These are phyloP conservation scores for Baccha elongata DNA, from an alignment of 2,888 invertebrate genomes.

Conservation along the genomic window DNA sequence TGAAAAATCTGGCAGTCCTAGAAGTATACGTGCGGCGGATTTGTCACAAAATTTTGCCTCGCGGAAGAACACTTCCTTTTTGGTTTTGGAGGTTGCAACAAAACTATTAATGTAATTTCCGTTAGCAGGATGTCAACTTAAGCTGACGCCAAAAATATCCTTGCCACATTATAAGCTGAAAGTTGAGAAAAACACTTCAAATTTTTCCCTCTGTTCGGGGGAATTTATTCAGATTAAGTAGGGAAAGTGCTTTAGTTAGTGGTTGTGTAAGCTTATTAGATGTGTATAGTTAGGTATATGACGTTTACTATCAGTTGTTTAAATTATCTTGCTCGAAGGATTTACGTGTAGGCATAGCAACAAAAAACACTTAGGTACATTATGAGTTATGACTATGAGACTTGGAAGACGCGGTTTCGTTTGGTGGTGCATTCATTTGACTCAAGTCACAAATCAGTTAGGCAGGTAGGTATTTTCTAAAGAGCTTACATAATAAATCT, in stretches of 20 bases:
- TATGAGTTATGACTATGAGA: too few relatives aligned
- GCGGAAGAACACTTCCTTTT: slow-evolving; percentile 1
- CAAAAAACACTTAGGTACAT: too few relatives aligned
- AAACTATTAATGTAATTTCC: slow-evolving; percentile 5
- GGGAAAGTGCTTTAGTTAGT: slow-evolving; percentile 19
- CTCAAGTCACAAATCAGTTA: too few relatives aligned
- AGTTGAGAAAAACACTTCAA: slow-evolving; percentile 38
- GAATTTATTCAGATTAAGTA: slow-evolving; percentile 16
- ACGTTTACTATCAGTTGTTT: not conserved
- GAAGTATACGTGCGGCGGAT: slow-evolving; percentile 22
- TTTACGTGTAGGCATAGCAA: not conserved
- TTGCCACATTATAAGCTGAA: slow-evolving; percentile 52
- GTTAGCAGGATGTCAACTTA: slow-evolving; percentile 14
- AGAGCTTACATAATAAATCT: too few relatives aligned
- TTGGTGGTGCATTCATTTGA: too few relatives aligned
- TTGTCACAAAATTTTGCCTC: slow-evolving; percentile 28
- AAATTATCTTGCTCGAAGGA: not conserved
- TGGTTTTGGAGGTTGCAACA: not conserved
- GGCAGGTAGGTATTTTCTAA: too few relatives aligned
- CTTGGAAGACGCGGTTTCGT: too few relatives aligned
- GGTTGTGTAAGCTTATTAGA: slow-evolving; percentile 42
- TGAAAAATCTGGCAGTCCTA: slow-evolving; percentile 10
- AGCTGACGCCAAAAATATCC: slow-evolving; percentile 35
- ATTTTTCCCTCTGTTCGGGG: not conserved
- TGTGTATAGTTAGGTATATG: slow-evolving; percentile 4